Base-by-base conservation (phyloP, 2,113 vertebrate species). In the Podilymbus podiceps region DNA sequence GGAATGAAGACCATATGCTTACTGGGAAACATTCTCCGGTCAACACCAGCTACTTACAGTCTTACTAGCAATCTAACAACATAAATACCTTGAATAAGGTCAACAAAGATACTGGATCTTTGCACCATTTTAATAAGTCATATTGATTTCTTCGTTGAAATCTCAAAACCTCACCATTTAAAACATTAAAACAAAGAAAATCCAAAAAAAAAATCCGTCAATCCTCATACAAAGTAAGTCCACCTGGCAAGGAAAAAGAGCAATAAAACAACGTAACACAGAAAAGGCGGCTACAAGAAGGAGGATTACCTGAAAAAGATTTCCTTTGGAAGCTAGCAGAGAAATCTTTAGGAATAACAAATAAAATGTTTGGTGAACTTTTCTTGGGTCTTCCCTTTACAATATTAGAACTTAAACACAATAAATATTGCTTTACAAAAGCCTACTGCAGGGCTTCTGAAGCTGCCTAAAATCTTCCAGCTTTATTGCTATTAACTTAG, bases 1-100 rank as follows among this genome's bases (percentile, higher is more conserved):
- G 76, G 94, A 97, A 97, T 89, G 63, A 83, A 93, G 81, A 90
- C 87, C 93, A 94, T 86, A 88, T 95, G 93, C 47, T 77, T 76
- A 93, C 40, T 71, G 50, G 64, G 88, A 93, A 95, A 94, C 55
- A 74, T 94, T 93, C 90, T 94, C 85, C 86, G 92, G 95, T 90
- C 93, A 95, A 94, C 59, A 93, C 47, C 63, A 92, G 71, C 67
- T 77, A 93, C 88, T 90, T 88, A 40, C 15, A 67, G 64, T 62
- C 67, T 88, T 88, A 68, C 64, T 86, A 80, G 44, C 88, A 84
- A 80, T 77, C 75, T 82, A 89, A 71, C 66, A 89, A 25, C 74
- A 82, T n/a, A 44, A 95, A 79, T n/a, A 75, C 12, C 0, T 0
- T 33, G n/a, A 91, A 88, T 22, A 23, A 38, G n/a, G 38, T 71